These are phyloP conservation scores for Natrix natrix DNA, from an alignment of 2,797 vertebrate genomes.

Conservation along the genomic window DNA sequence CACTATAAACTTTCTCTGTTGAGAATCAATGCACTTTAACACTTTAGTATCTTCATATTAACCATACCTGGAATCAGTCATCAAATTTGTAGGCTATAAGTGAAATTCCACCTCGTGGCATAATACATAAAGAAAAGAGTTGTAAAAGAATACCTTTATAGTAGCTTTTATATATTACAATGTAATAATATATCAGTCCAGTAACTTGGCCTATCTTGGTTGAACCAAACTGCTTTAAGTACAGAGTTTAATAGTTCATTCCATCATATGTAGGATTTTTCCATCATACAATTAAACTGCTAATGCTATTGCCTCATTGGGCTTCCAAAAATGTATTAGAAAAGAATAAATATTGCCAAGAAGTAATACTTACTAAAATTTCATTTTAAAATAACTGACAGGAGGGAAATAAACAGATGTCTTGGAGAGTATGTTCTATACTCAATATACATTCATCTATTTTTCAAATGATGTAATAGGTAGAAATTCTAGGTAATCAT, in stretches of 20 bases:
- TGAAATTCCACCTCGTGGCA: not conserved
- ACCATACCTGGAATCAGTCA: not conserved
- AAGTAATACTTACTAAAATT: not conserved
- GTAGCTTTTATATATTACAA: not conserved
- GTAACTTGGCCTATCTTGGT: not conserved
- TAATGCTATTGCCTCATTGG: not conserved
- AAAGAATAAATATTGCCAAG: not conserved
- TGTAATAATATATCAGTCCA: not conserved
- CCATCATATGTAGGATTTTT: not conserved
- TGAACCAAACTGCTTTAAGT: not conserved
- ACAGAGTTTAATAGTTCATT: not conserved
- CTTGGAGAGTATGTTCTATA: not conserved
- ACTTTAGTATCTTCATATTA: not conserved
- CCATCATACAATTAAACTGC: not conserved
- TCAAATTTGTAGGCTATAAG: not conserved
- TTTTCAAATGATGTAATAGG: not conserved
- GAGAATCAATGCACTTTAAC: constrained; percentile 29
- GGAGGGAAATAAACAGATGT: not conserved
- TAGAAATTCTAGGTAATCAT: not conserved
- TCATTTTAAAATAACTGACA: not conserved
- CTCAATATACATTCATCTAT: not conserved
- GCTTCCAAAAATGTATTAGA: not conserved
- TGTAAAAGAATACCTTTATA: not conserved
- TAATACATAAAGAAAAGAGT: not conserved
- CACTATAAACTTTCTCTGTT: constrained; percentile 23